Evolutionary conservation across 2,113 vertebrate species (phyloP).

Genomic region (Microtus ochrogaster): DNA sequence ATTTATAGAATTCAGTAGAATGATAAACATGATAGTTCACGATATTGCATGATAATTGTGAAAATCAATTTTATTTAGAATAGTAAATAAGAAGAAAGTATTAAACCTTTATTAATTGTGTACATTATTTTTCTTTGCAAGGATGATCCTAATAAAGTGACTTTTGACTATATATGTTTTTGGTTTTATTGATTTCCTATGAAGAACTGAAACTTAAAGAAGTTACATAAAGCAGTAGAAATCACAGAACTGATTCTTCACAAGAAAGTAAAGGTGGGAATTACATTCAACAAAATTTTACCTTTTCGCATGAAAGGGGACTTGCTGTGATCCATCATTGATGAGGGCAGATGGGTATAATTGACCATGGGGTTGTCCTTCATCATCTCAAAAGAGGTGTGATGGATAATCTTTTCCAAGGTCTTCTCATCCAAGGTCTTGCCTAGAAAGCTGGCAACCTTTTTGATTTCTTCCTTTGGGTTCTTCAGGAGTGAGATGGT

Average conservation of each 20-base stretch:
- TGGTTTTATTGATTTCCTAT: not conserved
- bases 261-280: not conserved
- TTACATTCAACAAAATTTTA: slow-evolving; percentile 61
- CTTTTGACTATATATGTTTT: not conserved
- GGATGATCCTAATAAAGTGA: not conserved
- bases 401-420: slow-evolving; percentile 74
- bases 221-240: not conserved
- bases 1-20: not conserved
- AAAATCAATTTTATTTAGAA: not conserved
- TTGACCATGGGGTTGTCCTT: slow-evolving; percentile 85
- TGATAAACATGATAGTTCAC: not conserved
- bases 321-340: slow-evolving; percentile 78
- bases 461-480: slow-evolving; percentile 82
- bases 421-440: slow-evolving; percentile 55
- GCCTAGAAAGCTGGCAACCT: slow-evolving; percentile 82
- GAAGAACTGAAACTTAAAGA: not conserved
- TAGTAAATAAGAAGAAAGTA: not conserved
- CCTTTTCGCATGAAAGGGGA: slow-evolving; percentile 87
- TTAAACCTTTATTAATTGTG: not conserved
- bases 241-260: not conserved
- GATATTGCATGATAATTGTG: not conserved
- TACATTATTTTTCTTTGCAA: not conserved
- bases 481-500: slow-evolving; percentile 70
- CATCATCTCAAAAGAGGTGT: slow-evolving; percentile 86
- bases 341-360: slow-evolving; percentile 74